phyloP scores from a whole-genome alignment of 2,113 vertebrate species.

The Caranx ignobilis region DNA sequence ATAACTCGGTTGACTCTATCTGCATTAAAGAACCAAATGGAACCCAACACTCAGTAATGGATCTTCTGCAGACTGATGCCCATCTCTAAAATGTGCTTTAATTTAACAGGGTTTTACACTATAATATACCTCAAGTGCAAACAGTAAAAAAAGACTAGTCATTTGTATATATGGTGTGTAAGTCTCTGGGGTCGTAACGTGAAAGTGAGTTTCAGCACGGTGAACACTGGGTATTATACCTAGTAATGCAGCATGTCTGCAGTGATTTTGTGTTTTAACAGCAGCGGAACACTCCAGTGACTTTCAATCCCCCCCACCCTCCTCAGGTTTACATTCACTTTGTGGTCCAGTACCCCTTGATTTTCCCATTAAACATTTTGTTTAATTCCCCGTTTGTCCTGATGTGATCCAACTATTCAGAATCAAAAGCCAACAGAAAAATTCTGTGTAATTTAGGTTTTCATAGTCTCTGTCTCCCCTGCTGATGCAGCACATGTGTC shows the following conservation, averaged over 20 bases:
- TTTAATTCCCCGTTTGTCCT: conserved; percentile 66
- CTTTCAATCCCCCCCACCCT: conserved; percentile 40
- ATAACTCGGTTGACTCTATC: background rate
- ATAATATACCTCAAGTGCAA: background rate
- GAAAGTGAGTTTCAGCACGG: conserved; percentile 25
- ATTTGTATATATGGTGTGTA: background rate
- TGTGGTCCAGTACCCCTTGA: conserved; percentile 45
- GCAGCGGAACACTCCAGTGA: conserved; percentile 32
- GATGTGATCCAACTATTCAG: conserved; percentile 65
- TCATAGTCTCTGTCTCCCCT: conserved; percentile 31
- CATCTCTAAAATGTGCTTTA: background rate
- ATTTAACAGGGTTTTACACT: background rate
- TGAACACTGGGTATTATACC: conserved; percentile 21
- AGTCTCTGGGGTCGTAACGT: conserved; percentile 14
- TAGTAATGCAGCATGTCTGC: background rate
- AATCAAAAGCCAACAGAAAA: conserved; percentile 41
- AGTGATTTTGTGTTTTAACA: conserved; percentile 44
- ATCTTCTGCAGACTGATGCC: background rate
- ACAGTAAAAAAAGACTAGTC: background rate
- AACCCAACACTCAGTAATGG: background rate
- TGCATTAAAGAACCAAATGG: background rate
- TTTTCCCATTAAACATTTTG: conserved; percentile 66
- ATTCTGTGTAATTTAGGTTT: conserved; percentile 58
- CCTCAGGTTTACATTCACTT: conserved; percentile 10
- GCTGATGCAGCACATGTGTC: conserved; percentile 49